Percentiles rank a stretch among this genome's conserved stretches.
phyloP scores from a whole-genome alignment of 1,140 invertebrate genomes.

The Dendroctonus ponderosae region DNA sequence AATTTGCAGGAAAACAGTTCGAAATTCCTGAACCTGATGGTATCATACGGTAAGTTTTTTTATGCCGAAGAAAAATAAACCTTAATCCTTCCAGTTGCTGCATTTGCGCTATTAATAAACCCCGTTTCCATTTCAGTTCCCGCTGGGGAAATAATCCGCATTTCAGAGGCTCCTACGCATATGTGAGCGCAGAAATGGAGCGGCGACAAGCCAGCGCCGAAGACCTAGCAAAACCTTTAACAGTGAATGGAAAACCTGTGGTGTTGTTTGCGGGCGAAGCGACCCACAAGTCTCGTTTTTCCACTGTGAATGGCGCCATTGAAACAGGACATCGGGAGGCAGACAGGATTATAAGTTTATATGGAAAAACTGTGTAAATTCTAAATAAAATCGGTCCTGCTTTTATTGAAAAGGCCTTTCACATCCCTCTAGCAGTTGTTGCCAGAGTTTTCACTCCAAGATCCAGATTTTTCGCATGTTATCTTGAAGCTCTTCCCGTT shows the following conservation, averaged over 20 bases:
- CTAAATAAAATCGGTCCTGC: too few species aligned
- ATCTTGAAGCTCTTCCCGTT: conserved; percentile 2
- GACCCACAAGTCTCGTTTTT: conserved; percentile 65
- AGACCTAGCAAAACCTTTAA: conserved; percentile 23
- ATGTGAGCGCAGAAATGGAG: conserved; percentile 56
- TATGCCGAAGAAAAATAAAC: neutral
- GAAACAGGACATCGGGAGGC: conserved; percentile 77
- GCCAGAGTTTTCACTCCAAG: too few species aligned
- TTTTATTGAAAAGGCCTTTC: too few species aligned
- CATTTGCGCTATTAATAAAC: too few species aligned
- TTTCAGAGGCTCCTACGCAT: conserved; percentile 70
- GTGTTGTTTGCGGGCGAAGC: conserved; percentile 75
- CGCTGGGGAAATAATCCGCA: conserved; percentile 68
- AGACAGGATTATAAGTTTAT: conserved; percentile 53
- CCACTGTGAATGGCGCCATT: conserved; percentile 79
- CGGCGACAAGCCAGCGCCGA: conserved; percentile 54
- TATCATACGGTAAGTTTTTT: conserved; percentile 44
- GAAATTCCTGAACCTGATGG: conserved; percentile 56
- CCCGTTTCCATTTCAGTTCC: too few species aligned
- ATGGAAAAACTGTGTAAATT: conserved; percentile 1
- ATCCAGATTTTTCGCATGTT: too few species aligned
- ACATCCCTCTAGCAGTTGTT: too few species aligned
- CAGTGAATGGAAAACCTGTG: conserved; percentile 52
- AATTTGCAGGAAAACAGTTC: conserved; percentile 53
- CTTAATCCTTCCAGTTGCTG: too few species aligned